Base-by-base conservation (phyloP, 2,888 invertebrate species). In the Euphydryas editha region DNA sequence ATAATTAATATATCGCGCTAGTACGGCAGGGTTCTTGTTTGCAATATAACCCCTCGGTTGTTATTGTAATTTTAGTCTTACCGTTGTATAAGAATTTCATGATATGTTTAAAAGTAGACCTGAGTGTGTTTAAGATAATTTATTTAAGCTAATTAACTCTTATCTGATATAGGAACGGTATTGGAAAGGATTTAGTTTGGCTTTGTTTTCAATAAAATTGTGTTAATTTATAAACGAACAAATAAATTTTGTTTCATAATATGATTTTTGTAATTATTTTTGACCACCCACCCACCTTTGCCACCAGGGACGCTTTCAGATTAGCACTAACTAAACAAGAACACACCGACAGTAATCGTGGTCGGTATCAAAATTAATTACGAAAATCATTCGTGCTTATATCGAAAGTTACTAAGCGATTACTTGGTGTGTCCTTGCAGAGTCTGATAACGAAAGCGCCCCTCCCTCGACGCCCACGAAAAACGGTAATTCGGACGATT, bases 381-480 rank as follows among this genome's bases (percentile, higher is more conserved):
- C 92, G 87, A 90, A 91, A 91, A 91, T 90, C 90, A 87, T 87
- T 63, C 76, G 66, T 62, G 60, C 59, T 70, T 72, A 72, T 58
- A 74, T 67, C 21, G 71, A 73, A 75, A 78, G 51, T 76, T 79
- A 83, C 78, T 88, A 83, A 88, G 82, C 83, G 85, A 80, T 81
- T 76, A 78, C 80, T 82, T 80, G 81, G 87, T 94, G 94, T 95
- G 94, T 95, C 95, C 94, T 95, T 95, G 93, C 95, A 96, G 96
- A 96, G 90, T 96, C 96, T 79, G 96, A 96, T 93, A 95, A 93
- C 86, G 96, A 96, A 93, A 95, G 95, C 84, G 94, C 93, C 75
- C 94, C 95, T 30, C 94, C 95, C 42, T 90, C 91, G 65, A 94
- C 94, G 73, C 95, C 95, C 69, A 90, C 89, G 70, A 93, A 93